phyloP scores from a whole-genome alignment of 2,888 invertebrate species.

The Acleris laterana region DNA sequence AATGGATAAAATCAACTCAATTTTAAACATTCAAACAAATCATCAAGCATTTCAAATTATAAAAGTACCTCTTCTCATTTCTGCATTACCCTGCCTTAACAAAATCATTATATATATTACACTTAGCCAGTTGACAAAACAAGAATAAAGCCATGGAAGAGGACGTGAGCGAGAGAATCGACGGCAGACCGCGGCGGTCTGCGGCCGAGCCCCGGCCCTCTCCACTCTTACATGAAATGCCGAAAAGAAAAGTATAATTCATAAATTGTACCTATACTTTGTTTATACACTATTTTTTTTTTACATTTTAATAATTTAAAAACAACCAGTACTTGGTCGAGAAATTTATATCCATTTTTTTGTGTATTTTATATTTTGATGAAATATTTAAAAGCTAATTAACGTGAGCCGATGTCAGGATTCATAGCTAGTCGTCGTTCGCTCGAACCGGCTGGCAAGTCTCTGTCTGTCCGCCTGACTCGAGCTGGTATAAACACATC shows the following conservation, averaged over 20 bases:
- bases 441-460: slow-evolving; percentile 78
- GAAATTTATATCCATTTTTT: slow-evolving; percentile 84
- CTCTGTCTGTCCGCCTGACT: slow-evolving; percentile 67
- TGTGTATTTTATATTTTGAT: slow-evolving; percentile 85
- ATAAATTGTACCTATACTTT: slow-evolving; percentile 85
- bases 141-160: slow-evolving; percentile 79
- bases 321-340: slow-evolving; percentile 84
- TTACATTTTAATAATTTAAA: slow-evolving; percentile 85
- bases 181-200: slow-evolving; percentile 47
- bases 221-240: slow-evolving; percentile 79
- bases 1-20: slow-evolving; percentile 82
- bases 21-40: slow-evolving; percentile 81
- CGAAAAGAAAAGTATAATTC: slow-evolving; percentile 83
- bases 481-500: slow-evolving; percentile 79
- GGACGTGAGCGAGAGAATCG: slow-evolving; percentile 77
- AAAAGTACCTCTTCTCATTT: slow-evolving; percentile 82
- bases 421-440: slow-evolving; percentile 84
- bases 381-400: slow-evolving; percentile 85
- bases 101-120: slow-evolving; percentile 74
- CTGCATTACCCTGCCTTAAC: slow-evolving; percentile 83
- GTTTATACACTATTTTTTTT: slow-evolving; percentile 84
- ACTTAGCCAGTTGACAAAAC: slow-evolving; percentile 79
- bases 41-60: slow-evolving; percentile 74
- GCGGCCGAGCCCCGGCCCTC: slow-evolving; percentile 60
- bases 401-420: slow-evolving; percentile 85